Evolutionary conservation across 2,797 vertebrate genomes (phyloP).

Genomic region (Falco novaeseelandiae): DNA sequence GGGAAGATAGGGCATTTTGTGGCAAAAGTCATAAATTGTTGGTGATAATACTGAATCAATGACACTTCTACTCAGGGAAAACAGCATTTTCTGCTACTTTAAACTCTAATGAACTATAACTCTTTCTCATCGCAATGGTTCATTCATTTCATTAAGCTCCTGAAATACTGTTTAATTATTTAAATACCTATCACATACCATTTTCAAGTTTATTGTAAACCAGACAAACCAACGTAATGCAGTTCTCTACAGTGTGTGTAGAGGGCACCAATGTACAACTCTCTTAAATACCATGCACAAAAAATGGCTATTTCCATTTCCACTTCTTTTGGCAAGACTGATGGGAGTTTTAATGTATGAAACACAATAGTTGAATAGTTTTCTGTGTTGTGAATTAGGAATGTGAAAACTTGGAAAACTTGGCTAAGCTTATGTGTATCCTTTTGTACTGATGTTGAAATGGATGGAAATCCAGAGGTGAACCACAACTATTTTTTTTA

Average conservation of each 20-base stretch:
- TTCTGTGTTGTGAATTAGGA: neutral
- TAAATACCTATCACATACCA: neutral
- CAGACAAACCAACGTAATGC: neutral
- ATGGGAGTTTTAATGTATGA: neutral
- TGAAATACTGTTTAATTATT: conserved; percentile 1
- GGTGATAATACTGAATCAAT: neutral
- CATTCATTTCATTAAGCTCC: neutral
- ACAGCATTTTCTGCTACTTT: neutral
- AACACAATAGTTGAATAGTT: neutral
- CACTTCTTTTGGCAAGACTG: neutral
- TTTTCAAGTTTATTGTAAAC: neutral
- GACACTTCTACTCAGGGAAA: neutral
- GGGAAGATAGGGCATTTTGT: neutral
- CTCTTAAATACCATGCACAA: neutral
- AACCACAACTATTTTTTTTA: neutral
- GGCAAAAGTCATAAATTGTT: neutral
- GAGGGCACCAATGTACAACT: conserved; percentile 54
- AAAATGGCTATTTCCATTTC: neutral
- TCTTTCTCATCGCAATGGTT: neutral
- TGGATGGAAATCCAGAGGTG: neutral
- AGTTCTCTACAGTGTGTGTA: conserved; percentile 28
- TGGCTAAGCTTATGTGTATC: neutral
- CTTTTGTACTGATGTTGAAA: neutral
- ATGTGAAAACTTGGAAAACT: neutral
- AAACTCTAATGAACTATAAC: neutral